phyloP scores from a whole-genome alignment of 2,113 vertebrate species.

The Arvicanthis niloticus region DNA sequence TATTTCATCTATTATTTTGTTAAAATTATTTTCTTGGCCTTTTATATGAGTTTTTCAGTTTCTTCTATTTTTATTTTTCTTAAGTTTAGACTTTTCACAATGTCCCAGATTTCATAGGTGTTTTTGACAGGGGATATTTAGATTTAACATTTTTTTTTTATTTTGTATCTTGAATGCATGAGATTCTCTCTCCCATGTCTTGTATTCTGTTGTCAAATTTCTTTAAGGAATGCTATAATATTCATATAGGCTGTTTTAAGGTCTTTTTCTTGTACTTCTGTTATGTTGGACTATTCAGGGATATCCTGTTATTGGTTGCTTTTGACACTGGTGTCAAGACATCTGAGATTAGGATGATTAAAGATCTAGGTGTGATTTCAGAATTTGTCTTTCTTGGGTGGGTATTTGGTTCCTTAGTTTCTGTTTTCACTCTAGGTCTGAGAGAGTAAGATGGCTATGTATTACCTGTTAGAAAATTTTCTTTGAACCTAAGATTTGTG shows the following conservation, averaged over 20 bases:
- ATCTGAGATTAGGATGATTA: background rate
- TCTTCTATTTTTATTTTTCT: background rate
- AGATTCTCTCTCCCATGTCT: background rate
- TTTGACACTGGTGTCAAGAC: background rate
- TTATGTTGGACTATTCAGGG: background rate
- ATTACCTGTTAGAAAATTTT: background rate
- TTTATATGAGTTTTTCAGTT: background rate
- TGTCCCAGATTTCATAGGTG: background rate
- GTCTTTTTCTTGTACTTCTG: background rate
- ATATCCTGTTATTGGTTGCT: background rate
- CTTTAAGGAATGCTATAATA: background rate
- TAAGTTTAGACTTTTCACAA: background rate
- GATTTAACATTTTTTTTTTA: background rate
- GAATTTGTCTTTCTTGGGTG: background rate
- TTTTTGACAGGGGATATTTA: background rate
- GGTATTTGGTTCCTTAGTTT: background rate
- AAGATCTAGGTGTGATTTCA: background rate
- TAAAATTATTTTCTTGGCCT: background rate
- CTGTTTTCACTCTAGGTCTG: background rate
- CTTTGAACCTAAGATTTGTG: background rate
- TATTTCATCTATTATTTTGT: too few species aligned
- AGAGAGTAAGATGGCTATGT: background rate
- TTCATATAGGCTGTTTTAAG: background rate
- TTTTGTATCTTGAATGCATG: background rate
- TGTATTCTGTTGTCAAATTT: background rate